These are phyloP conservation scores for Aphrophora alni DNA, from an alignment of 2,888 invertebrate species.

Conservation along the genomic window DNA sequence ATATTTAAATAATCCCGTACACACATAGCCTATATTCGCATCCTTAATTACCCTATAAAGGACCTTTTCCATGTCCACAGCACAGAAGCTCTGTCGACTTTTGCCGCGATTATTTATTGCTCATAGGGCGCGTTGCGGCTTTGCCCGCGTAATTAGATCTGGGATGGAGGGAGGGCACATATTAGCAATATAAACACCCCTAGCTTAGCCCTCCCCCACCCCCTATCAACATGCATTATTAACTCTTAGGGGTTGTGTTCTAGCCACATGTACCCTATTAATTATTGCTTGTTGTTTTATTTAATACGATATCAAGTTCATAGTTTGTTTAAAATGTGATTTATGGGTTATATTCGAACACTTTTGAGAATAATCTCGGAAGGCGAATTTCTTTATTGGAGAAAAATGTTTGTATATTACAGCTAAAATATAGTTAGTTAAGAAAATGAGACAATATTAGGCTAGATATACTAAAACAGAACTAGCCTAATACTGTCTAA, in stretches of 20 bases:
- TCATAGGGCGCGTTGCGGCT: conserved; percentile 21
- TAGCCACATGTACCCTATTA: background rate
- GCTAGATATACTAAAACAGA: too few species aligned
- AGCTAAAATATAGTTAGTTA: too few species aligned
- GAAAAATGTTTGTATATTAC: too few species aligned
- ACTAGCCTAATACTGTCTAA: too few species aligned
- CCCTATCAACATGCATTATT: conserved; percentile 47
- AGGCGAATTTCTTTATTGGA: too few species aligned
- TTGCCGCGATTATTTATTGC: background rate
- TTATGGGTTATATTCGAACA: too few species aligned
- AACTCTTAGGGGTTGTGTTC: conserved; percentile 39
- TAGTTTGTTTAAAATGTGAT: background rate
- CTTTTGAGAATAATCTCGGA: too few species aligned
- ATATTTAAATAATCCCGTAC: too few species aligned
- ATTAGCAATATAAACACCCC: conserved; percentile 45
- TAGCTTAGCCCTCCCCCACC: conserved; percentile 38
- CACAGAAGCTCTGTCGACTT: background rate
- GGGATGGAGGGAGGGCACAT: conserved; percentile 46
- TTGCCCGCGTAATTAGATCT: conserved; percentile 49
- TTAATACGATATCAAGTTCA: background rate
- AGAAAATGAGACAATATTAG: too few species aligned
- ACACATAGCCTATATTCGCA: background rate
- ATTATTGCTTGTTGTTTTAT: background rate
- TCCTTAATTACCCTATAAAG: background rate
- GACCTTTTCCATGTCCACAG: background rate